Conservation (phyloP, 2,113 vertebrate species). For the Tyto alba region DNA sequence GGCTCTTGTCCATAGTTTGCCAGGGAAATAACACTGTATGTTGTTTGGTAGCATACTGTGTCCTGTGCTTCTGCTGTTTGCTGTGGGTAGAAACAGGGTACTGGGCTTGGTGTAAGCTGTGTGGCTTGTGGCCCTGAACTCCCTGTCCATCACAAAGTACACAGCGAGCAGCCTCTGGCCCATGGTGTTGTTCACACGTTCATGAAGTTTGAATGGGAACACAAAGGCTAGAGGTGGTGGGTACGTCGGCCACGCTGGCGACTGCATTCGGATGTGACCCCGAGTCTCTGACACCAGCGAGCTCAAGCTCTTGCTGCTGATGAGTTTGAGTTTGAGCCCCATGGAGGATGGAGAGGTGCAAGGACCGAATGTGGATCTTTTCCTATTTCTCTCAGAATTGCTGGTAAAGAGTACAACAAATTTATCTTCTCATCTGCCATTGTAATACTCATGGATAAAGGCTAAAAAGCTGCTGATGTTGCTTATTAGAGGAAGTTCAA, state of each 20-base stretch:
- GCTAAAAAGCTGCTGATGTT: not conserved
- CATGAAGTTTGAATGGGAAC: not conserved
- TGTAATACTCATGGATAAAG: not conserved
- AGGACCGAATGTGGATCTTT: not conserved
- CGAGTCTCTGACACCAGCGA: not conserved
- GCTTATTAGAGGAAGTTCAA: not conserved
- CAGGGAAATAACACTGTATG: accelerated
- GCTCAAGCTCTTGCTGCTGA: not conserved
- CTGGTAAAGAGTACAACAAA: not conserved
- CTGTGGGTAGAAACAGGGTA: not conserved
- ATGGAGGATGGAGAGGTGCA: not conserved
- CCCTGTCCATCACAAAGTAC: accelerated
- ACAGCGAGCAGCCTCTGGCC: not conserved
- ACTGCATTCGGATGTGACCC: accelerated
- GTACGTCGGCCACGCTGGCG: accelerated
- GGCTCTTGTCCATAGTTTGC: not conserved
- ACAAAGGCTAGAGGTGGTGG: not conserved
- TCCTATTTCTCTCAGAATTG: not conserved
- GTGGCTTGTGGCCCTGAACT: not conserved
- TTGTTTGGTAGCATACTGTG: not conserved
- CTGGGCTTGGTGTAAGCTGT: not conserved
- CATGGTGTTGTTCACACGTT: accelerated
- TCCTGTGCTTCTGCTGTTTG: not conserved
- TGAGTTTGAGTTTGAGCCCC: not conserved
- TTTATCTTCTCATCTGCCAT: not conserved